Conservation (phyloP, 2,113 vertebrate species). For the Trachemys scripta region DNA sequence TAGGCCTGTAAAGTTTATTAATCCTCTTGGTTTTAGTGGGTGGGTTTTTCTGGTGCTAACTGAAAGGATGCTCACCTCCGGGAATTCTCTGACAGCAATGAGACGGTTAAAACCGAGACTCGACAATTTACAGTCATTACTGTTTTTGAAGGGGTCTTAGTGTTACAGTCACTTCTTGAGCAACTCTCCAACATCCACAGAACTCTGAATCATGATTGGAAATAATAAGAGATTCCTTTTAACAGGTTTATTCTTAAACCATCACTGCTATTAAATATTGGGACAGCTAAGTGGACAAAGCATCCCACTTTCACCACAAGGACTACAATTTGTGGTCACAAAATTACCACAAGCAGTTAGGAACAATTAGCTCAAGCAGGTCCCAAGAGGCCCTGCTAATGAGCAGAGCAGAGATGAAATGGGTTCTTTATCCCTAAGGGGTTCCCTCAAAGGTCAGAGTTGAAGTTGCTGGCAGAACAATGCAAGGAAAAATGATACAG, state of each 20-base stretch:
- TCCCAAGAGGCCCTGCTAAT: not conserved
- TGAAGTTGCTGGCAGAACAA: rapidly evolving
- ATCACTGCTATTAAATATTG: not conserved
- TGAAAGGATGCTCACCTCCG: not conserved
- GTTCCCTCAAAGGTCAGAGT: not conserved
- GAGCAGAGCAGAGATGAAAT: not conserved
- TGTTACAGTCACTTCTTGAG: rapidly evolving
- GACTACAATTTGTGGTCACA: not conserved
- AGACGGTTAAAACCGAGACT: not conserved
- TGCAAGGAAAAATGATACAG: rapidly evolving
- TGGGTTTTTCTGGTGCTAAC: slow-evolving; percentile 1
- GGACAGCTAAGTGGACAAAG: not conserved
- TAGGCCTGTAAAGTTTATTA: slow-evolving; percentile 20
- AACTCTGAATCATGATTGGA: not conserved
- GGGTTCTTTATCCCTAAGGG: not conserved
- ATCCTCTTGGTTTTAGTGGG: not conserved
- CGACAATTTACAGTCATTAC: rapidly evolving
- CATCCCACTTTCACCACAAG: not conserved
- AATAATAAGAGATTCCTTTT: not conserved
- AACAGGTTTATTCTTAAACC: not conserved
- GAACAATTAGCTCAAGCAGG: not conserved
- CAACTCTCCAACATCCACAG: not conserved
- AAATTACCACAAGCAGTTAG: not conserved
- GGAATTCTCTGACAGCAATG: not conserved
- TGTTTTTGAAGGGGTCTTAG: not conserved